Evolutionary conservation across 2,797 vertebrate genomes (phyloP), one percentile per base, ranked within the genome.

Genomic region (Cyprinella venusta): DNA sequence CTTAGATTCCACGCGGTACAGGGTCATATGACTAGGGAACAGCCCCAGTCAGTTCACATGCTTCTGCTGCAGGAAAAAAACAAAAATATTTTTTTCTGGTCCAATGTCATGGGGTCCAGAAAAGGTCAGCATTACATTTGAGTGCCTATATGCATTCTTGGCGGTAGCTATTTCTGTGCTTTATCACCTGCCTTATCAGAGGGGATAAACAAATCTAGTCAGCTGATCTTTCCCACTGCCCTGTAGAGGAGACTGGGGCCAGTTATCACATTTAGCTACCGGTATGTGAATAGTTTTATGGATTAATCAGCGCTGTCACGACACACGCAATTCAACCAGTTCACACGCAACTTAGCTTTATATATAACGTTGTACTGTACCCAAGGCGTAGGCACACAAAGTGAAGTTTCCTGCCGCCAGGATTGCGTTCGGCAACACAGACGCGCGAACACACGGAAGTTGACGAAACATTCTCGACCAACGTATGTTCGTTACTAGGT

Each of bases 11-110:
- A 76, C 36, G 18, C 4, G 83, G 68, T 61, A 36, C 71, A 42
- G 36, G 42, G 85, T 89, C 88, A 89, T 87, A 89, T 89, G 88
- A 87, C 70, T 79, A 38, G 5, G 63, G 38, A 85, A 54, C 79
- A 59, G 71, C 59, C 54, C n/a, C 26, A 69, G 45, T 76, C 71
- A 63, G 78, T 82, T 82, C 81, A 74, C 71, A 42, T 85, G 45
- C 65, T 50, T 67, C 38, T 67, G 78, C 74, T 79, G n/a, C 38
- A 33, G 36, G 21, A 75, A 54, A 74, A 79, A 72, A 40, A 70
- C 2, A 40, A 0, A 9, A 56, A 33, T 8, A 8, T 33, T 33
- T 67, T 19, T 36, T 54, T 67, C 18, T 70, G 24, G 13, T 24
- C 68, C 16, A 48, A 1, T 76, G 38, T 70, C 30, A 48, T 36